Base-by-base conservation (phyloP, 92 coral and sea anemone genomes). In the Epizoanthus stellaris region DNA sequence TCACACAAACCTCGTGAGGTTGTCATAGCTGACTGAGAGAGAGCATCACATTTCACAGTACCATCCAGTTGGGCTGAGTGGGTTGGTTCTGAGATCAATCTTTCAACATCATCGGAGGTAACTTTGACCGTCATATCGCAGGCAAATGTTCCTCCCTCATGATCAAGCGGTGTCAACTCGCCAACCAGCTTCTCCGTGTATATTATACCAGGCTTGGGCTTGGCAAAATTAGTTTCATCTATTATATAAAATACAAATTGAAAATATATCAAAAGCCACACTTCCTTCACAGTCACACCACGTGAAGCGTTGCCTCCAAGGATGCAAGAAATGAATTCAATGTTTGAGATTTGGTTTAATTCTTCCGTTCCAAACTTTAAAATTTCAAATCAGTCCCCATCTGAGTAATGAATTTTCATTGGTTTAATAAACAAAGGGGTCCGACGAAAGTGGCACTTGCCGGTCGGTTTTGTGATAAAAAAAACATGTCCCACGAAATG, bases 171-270 rank as follows among this genome's bases (percentile, higher is more conserved):
- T 5, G 42, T 65, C 58, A 62, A 81, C 38, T 73, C 52, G n/a
- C 90, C 90, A 10, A 87, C 90, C 90, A 87, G 81, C 80, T 87
- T 87, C 82, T 87, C 90, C 0, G 90, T 87, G 86, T 70, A 87
- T 52, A 81, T 66, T 70, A 87, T 87, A 52, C 91, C 91, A 0
- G 88, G 91, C 76, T 74, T 82, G 6, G 43, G 63, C 45, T 82
- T 59, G 7, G 34, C 85, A 70, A 82, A 88, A 4, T 45, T 11
- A 45, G 52, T 52, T 30, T 62, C 54, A 79, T 13, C 14, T 38
- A 15, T 54, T 56, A 14, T 21, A 13, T 14, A 23, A 34, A 34
- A 3, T 15, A 19, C 40, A n/a, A 38, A 80, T 25, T 61, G 23
- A 80, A 45, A 45, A 45, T 45, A 45, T 45, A 45, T 45, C 3